Percentiles rank a stretch among this genome's conserved stretches.
Evolutionary conservation across 2,797 vertebrate species (phyloP).

Genomic region (Iguana delicatissima): DNA sequence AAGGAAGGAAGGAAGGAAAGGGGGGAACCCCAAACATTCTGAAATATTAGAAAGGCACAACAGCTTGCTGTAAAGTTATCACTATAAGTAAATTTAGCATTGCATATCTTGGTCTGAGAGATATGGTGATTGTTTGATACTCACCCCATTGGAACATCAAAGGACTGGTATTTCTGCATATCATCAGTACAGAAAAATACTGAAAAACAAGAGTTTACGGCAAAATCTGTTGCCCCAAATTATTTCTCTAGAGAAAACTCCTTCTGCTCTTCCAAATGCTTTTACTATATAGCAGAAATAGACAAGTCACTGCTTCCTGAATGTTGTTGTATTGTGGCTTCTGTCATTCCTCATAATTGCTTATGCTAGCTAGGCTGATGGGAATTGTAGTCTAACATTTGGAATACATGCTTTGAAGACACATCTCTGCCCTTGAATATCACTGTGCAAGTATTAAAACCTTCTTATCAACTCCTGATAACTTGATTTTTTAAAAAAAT

Average conservation of each 20-base stretch:
- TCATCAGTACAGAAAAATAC: not conserved
- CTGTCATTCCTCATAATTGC: not conserved
- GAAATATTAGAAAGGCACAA: not conserved
- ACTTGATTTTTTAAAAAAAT: too few species aligned
- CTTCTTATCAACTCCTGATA: too few species aligned
- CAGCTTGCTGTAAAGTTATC: too few species aligned
- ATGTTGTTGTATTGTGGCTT: not conserved
- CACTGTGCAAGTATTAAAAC: too few species aligned
- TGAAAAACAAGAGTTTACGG: not conserved
- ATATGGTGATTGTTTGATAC: not conserved
- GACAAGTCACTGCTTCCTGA: not conserved
- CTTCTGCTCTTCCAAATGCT: not conserved
- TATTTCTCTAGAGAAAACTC: not conserved
- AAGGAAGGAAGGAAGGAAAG: not conserved
- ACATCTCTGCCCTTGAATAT: not conserved
- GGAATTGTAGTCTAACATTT: not conserved
- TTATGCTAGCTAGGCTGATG: not conserved
- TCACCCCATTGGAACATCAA: not conserved
- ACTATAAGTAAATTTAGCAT: not conserved
- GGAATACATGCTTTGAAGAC: not conserved
- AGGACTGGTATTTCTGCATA: not conserved
- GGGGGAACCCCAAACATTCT: not conserved
- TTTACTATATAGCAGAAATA: not conserved
- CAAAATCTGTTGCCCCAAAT: not conserved
- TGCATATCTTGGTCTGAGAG: not conserved